Conservation (phyloP, 2,797 vertebrate species). For the Xiphorhynchus erythropygius region DNA sequence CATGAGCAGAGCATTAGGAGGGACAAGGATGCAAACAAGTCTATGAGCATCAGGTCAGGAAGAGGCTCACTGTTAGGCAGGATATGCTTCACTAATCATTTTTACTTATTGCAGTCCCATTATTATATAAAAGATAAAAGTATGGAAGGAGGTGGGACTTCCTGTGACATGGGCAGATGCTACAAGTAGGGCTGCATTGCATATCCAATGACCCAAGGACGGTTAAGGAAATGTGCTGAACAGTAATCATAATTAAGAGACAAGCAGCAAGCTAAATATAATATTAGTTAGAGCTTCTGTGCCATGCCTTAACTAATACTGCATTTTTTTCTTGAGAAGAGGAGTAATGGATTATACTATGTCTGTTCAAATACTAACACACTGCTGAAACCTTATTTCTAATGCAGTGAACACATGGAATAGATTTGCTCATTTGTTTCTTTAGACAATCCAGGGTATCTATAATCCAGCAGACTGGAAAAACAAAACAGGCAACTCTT, state of each 20-base stretch:
- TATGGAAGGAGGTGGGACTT: not conserved
- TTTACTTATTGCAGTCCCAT: not conserved
- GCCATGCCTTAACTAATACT: not conserved
- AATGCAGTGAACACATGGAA: not conserved
- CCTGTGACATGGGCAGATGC: not conserved
- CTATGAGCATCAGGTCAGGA: not conserved
- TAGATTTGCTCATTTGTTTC: not conserved
- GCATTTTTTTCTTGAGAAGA: not conserved
- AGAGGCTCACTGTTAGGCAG: not conserved
- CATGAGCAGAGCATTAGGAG: not conserved
- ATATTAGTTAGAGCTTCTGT: not conserved
- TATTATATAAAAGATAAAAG: not conserved
- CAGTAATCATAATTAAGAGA: constrained; percentile 4
- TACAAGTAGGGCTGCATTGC: not conserved
- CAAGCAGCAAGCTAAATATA: not conserved
- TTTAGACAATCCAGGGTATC: not conserved
- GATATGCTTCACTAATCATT: not conserved
- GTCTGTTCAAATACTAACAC: not conserved
- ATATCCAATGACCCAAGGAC: not conserved
- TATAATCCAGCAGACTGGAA: not conserved
- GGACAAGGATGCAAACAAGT: not conserved
- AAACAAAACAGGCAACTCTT: not conserved
- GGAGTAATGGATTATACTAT: not conserved
- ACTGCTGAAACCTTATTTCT: not conserved
- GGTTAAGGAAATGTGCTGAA: not conserved